Evolutionary conservation across 2,797 vertebrate genomes (phyloP).

Genomic region (Peromyscus eremicus): DNA sequence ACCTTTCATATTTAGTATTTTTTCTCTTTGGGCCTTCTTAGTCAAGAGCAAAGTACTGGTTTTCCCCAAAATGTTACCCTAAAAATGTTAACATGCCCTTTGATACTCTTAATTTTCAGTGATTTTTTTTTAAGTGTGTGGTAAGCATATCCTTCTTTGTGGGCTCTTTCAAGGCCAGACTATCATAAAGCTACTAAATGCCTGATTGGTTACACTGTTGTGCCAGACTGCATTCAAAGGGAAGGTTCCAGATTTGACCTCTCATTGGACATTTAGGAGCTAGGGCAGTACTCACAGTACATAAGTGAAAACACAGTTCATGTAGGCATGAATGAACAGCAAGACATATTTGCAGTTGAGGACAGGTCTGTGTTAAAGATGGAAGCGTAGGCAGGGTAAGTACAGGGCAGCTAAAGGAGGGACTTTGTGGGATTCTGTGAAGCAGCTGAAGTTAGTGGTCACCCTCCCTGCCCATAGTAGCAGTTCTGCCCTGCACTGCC

Average conservation of each 20-base stretch:
- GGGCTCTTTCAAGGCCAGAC: constrained; percentile 13
- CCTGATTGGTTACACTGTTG: constrained; percentile 28
- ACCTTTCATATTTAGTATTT: constrained; percentile 18
- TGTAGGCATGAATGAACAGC: not conserved
- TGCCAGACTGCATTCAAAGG: not conserved
- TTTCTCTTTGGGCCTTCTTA: constrained; percentile 16
- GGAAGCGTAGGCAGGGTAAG: not conserved
- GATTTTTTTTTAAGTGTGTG: constrained; percentile 51
- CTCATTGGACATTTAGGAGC: constrained; percentile 21
- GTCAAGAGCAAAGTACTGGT: constrained; percentile 17
- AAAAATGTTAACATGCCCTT: constrained; percentile 38
- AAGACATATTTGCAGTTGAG: not conserved
- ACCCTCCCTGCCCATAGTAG: not conserved
- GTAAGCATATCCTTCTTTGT: constrained; percentile 38
- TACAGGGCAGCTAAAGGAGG: not conserved
- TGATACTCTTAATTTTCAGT: constrained; percentile 56
- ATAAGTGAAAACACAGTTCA: constrained; percentile 17
- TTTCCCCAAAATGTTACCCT: constrained; percentile 10
- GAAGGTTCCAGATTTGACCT: not conserved
- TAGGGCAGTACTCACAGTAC: not conserved
- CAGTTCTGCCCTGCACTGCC: not conserved
- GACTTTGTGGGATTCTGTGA: not conserved
- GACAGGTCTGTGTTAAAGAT: not conserved
- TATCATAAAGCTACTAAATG: not conserved
- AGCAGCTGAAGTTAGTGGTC: not conserved